A percentile compares a stretch with the other conserved stretches of the same genome.
Conservation (phyloP, 2,888 invertebrate genomes). For the Eilema griseolum region DNA sequence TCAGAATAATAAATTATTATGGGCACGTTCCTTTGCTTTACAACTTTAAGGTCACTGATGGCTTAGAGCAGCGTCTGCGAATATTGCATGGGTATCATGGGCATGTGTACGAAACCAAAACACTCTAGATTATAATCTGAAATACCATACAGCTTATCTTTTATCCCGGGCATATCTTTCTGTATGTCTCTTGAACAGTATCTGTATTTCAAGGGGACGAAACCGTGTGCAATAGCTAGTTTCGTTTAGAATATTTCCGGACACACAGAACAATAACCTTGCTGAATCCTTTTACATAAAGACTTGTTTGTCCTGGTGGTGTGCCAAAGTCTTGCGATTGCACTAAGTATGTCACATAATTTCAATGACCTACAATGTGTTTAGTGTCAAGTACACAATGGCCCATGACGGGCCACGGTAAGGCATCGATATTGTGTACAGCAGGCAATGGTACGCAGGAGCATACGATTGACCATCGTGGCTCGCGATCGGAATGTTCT, state of each 20-base stretch:
- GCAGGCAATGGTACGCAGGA: too few relatives aligned
- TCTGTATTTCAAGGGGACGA: neutral
- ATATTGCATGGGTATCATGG: neutral
- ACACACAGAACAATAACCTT: conserved; percentile 21
- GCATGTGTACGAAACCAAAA: too few relatives aligned
- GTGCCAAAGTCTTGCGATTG: conserved; percentile 43
- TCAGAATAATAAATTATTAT: conserved; percentile 5
- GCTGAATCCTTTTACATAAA: conserved; percentile 10
- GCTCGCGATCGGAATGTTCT: too few relatives aligned
- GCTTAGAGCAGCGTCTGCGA: neutral
- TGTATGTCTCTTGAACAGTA: too few relatives aligned
- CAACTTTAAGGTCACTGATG: neutral
- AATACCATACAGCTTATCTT: neutral
- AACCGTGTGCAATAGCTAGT: neutral
- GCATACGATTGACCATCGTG: too few relatives aligned
- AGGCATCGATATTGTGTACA: too few relatives aligned
- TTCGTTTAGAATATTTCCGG: neutral
- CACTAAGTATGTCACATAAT: conserved; percentile 17
- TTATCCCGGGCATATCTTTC: neutral
- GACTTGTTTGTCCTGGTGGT: conserved; percentile 36
- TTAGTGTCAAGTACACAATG: neutral
- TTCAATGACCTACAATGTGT: conserved; percentile 35
- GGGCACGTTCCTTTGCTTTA: neutral
- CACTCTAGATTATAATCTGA: neutral
- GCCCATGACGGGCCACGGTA: too few relatives aligned